A percentile compares a stretch with the other conserved stretches of the same genome.
These are phyloP conservation scores for Odontamblyopus lacepedii DNA, from an alignment of 2,797 vertebrate species.

Conservation along the genomic window DNA sequence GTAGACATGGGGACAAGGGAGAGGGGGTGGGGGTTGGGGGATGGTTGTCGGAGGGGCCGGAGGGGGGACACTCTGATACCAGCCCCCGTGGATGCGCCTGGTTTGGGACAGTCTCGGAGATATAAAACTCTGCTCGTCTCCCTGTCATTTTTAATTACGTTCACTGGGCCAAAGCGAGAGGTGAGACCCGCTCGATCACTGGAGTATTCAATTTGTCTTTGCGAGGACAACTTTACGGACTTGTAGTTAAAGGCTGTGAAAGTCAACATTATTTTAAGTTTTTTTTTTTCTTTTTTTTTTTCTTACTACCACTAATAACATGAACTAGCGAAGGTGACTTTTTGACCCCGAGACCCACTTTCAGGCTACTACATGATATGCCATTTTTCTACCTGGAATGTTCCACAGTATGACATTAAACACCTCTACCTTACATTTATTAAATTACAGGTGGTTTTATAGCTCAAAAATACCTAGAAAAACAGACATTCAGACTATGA, in stretches of 20 bases:
- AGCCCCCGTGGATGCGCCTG: constrained; percentile 32
- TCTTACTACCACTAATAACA: not conserved
- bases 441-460: too few relatives aligned
- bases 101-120: constrained; percentile 77
- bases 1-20: constrained; percentile 55
- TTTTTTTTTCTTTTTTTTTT: not conserved
- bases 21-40: constrained; percentile 23
- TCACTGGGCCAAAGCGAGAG: constrained; percentile 53
- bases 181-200: constrained; percentile 64
- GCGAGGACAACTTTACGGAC: constrained; percentile 6
- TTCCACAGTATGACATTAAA: too few relatives aligned
- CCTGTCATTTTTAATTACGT: constrained; percentile 78
- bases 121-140: constrained; percentile 83
- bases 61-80: constrained; percentile 34
- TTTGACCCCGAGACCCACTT: not conserved
- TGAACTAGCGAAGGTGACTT: not conserved
- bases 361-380: not conserved
- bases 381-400: too few relatives aligned
- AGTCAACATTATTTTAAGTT: constrained; percentile 3
- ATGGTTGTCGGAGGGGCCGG: constrained; percentile 41
- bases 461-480: too few relatives aligned
- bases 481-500: too few relatives aligned
- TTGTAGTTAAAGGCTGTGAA: not conserved
- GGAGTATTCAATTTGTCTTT: constrained; percentile 38
- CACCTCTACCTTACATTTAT: too few relatives aligned